These are phyloP conservation scores for Lycopodina hypogea DNA, from an alignment of 37 sponge, comb jelly and placozoan genomes.

Conservation along the genomic window DNA sequence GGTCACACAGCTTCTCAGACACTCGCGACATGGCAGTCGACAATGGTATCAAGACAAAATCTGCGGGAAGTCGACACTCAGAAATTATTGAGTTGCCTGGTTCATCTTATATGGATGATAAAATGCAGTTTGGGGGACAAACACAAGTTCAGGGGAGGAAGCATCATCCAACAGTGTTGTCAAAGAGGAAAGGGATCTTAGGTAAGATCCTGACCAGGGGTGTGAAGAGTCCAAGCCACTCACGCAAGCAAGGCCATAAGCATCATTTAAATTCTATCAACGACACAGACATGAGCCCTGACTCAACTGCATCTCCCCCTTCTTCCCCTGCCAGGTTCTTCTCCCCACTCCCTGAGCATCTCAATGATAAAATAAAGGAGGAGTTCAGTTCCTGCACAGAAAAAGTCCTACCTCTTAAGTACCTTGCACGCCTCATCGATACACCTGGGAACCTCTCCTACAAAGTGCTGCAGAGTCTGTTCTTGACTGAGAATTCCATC, in stretches of 20 bases:
- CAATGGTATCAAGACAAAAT: not conserved
- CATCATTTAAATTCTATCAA: conserved; percentile 23
- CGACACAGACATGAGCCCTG: not conserved
- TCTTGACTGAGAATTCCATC: conserved; percentile 50
- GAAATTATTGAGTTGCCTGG: conserved; percentile 32
- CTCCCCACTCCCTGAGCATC: conserved; percentile 37
- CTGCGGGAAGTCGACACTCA: conserved; percentile 15
- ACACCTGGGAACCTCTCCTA: conserved; percentile 25
- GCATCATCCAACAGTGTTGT: not conserved
- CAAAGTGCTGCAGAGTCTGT: conserved; percentile 24
- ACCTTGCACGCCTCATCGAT: conserved; percentile 39
- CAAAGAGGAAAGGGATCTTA: not conserved
- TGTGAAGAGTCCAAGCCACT: not conserved
- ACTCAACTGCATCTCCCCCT: not conserved
- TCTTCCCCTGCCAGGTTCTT: not conserved
- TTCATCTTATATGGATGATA: conserved; percentile 26
- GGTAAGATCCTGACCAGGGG: not conserved
- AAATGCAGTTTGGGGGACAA: conserved; percentile 24
- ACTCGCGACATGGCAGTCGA: too few relatives aligned
- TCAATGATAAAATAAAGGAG: conserved; percentile 34
- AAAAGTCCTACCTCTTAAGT: conserved; percentile 17
- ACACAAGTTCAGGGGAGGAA: not conserved
- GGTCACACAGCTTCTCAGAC: conserved; percentile 25
- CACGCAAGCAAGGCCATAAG: not conserved
- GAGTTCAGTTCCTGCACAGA: conserved; percentile 21